Percentiles rank a stretch among this genome's conserved stretches.
phyloP scores from a whole-genome alignment of 2,113 vertebrate species.

The Ameiurus melas region DNA sequence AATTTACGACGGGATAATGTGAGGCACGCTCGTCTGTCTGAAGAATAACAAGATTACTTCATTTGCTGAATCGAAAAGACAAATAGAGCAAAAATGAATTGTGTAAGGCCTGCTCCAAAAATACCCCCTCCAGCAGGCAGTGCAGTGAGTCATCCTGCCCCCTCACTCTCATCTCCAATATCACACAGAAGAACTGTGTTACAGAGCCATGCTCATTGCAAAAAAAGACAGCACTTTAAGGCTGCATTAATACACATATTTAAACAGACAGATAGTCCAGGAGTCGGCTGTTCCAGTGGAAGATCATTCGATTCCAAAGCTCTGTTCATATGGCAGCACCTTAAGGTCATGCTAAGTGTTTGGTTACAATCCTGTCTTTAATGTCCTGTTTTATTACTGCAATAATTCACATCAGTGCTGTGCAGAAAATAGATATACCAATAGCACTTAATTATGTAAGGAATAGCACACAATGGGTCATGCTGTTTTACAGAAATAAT shows the following conservation, averaged over 20 bases:
- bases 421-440: background rate
- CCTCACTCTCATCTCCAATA: conserved; percentile 46
- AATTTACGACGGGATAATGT: background rate
- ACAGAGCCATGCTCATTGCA: background rate
- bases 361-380: background rate
- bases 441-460: background rate
- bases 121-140: conserved; percentile 47
- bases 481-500: background rate
- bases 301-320: background rate
- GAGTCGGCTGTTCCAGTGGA: background rate
- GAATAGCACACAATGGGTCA: background rate
- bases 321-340: background rate
- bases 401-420: background rate
- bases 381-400: background rate
- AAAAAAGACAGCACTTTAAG: conserved; percentile 11
- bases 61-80: conserved; percentile 32
- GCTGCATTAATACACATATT: conserved; percentile 17
- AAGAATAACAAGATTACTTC: conserved; percentile 30
- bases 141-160: conserved; percentile 50
- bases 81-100: conserved; percentile 45
- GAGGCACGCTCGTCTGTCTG: background rate
- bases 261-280: conserved; percentile 28
- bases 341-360: background rate
- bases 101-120: conserved; percentile 50
- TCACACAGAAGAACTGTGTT: conserved; percentile 30